A percentile compares a stretch with the other conserved stretches of the same genome.
Evolutionary conservation across 1,140 invertebrate genomes (phyloP).

Genomic region (Meloidogyne floridensis): DNA sequence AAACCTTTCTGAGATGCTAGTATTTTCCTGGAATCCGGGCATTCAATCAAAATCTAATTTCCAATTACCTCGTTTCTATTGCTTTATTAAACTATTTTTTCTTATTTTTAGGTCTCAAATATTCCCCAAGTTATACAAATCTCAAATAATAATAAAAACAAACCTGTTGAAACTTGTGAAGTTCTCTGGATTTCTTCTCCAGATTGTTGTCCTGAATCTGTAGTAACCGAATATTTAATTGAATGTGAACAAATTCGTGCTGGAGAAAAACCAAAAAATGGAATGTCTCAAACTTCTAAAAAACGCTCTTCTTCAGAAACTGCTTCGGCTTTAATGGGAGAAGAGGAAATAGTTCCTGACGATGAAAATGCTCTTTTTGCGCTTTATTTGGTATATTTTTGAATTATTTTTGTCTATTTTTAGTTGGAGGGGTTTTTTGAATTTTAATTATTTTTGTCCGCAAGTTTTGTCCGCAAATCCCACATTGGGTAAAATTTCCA

Average conservation of each 20-base stretch:
- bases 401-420: conserved; percentile 3
- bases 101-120: neutral
- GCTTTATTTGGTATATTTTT: neutral
- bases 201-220: conserved; percentile 10
- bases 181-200: conserved; percentile 17
- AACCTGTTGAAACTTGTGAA: neutral
- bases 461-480: neutral
- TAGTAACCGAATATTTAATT: neutral
- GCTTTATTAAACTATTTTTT: too few species aligned
- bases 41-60: too few species aligned
- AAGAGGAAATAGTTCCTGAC: conserved; percentile 10
- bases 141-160: neutral
- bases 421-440: too few species aligned
- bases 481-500: too few species aligned
- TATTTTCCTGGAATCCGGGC: too few species aligned
- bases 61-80: too few species aligned
- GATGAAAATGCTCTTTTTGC: conserved; percentile 26
- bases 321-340: neutral
- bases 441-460: neutral
- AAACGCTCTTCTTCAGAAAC: neutral
- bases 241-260: conserved; percentile 16
- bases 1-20: too few species aligned
- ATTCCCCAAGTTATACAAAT: neutral
- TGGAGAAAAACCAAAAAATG: conserved; percentile 1
- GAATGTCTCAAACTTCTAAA: neutral